Conservation (phyloP, 1,140 invertebrate species). For the Ceratosolen solmsi region DNA sequence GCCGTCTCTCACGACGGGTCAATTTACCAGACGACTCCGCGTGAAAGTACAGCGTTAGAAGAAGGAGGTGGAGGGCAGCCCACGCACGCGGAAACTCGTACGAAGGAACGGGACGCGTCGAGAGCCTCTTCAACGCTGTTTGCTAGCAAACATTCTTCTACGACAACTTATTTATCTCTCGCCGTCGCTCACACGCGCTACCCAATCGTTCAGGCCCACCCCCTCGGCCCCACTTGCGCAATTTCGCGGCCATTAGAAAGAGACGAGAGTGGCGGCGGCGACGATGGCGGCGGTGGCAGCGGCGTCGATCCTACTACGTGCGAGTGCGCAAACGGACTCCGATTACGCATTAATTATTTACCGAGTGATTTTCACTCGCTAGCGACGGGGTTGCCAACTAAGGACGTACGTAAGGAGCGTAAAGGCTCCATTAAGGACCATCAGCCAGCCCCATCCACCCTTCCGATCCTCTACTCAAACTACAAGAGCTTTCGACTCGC, state of each 20-base stretch:
- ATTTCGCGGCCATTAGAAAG: not conserved
- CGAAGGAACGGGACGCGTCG: constrained; percentile 52
- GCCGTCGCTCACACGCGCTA: constrained; percentile 55
- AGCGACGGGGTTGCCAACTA: not conserved
- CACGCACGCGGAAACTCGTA: constrained; percentile 35
- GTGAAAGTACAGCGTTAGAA: constrained; percentile 31
- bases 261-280: not conserved
- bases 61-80: constrained; percentile 39
- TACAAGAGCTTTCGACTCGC: not conserved
- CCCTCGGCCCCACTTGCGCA: not conserved
- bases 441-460: constrained; percentile 10
- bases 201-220: constrained; percentile 60
- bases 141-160: constrained; percentile 69
- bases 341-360: constrained; percentile 73
- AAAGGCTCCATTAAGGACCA: not conserved
- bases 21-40: not conserved
- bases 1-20: not conserved
- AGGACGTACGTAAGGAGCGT: not conserved
- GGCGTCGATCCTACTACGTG: constrained; percentile 52
- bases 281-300: not conserved
- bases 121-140: constrained; percentile 66
- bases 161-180: no score
- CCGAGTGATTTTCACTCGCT: constrained; percentile 56
- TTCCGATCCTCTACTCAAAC: not conserved
- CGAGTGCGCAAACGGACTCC: constrained; percentile 62